phyloP scores from a whole-genome alignment of 1,140 invertebrate species.

The Panulirus ornatus region DNA sequence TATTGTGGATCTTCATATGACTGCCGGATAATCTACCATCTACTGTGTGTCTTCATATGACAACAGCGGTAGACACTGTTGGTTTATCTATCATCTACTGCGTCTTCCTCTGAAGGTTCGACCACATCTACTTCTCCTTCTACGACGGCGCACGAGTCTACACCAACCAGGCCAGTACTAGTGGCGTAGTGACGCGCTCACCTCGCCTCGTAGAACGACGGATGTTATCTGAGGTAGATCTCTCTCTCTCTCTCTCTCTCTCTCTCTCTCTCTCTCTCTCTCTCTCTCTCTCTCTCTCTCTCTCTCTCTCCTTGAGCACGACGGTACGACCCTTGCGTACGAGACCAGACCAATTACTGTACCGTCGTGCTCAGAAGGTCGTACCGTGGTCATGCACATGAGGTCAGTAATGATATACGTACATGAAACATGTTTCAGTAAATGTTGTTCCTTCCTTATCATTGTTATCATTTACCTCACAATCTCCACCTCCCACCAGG shows the following conservation, averaged over 20 bases:
- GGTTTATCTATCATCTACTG: too few species aligned
- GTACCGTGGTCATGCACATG: too few species aligned
- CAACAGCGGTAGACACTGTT: too few species aligned
- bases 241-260: background rate
- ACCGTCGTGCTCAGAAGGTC: too few species aligned
- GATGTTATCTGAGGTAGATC: background rate
- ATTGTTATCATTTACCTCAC: background rate
- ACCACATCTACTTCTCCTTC: slow-evolving; percentile 23
- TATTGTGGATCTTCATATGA: too few species aligned
- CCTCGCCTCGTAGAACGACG: background rate
- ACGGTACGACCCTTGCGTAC: too few species aligned
- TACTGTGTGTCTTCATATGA: too few species aligned
- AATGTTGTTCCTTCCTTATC: background rate
- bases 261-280: background rate
- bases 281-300: background rate
- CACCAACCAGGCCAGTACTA: background rate
- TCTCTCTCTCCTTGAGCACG: background rate
- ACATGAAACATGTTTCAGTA: too few species aligned
- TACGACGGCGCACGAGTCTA: background rate
- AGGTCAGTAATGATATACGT: too few species aligned
- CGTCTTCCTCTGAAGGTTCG: background rate
- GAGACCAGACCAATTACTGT: too few species aligned
- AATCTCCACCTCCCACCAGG: background rate
- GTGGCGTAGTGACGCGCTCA: background rate
- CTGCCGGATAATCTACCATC: too few species aligned